Evolutionary conservation across 2,113 vertebrate genomes (phyloP).

Genomic region (Excalfactoria chinensis): DNA sequence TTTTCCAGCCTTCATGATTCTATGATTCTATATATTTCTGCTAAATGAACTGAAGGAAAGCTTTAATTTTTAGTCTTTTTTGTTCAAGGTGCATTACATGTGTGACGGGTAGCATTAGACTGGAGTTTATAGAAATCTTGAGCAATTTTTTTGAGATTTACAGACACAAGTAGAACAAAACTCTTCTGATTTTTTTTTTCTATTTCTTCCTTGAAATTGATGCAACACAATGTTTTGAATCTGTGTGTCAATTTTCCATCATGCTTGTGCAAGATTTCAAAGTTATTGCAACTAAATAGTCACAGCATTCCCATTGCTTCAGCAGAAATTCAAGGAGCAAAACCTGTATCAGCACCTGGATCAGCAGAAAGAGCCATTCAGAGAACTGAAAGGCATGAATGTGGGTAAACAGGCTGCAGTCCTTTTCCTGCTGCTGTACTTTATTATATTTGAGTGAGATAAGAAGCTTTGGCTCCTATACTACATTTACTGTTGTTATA

Average conservation of each 20-base stretch:
- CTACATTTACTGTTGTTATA: neutral
- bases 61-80: neutral
- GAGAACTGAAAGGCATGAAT: neutral
- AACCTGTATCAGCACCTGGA: neutral
- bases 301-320: neutral
- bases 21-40: neutral
- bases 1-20: no score
- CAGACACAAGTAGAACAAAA: fast-evolving
- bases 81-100: neutral
- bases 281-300: neutral
- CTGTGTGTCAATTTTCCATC: neutral
- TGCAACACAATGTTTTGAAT: neutral
- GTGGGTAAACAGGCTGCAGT: neutral
- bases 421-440: neutral
- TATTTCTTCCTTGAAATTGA: neutral
- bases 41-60: neutral
- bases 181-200: neutral
- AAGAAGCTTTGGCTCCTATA: neutral
- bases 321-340: neutral
- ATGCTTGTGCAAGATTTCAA: neutral
- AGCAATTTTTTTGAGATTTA: neutral
- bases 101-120: neutral
- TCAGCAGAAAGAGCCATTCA: neutral
- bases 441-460: neutral
- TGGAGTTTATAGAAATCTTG: neutral